Percentiles rank a stretch among this genome's conserved stretches.
phyloP scores from a whole-genome alignment of 1,140 invertebrate species.

The Zelostemma sp. region DNA sequence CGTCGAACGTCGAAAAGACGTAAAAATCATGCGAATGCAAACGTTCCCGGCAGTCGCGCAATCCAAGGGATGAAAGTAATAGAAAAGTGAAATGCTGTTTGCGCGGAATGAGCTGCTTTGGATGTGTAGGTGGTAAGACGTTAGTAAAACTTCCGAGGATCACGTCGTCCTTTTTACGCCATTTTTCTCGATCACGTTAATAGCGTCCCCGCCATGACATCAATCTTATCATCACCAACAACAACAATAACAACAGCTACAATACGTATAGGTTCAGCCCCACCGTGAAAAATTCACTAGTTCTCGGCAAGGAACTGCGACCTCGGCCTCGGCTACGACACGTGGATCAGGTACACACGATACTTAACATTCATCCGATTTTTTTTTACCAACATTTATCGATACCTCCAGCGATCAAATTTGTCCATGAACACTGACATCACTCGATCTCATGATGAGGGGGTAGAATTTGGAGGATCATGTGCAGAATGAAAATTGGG shows the following conservation, averaged over 20 bases:
- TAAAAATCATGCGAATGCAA: too few relatives aligned
- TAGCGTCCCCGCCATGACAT: slow-evolving; percentile 40
- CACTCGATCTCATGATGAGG: too few relatives aligned
- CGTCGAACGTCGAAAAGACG: too few relatives aligned
- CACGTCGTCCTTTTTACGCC: slow-evolving; percentile 47
- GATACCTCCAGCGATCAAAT: too few relatives aligned
- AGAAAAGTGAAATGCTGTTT: slow-evolving; percentile 41
- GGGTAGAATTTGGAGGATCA: too few relatives aligned
- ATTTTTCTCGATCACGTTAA: slow-evolving; percentile 29
- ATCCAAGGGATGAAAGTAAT: slow-evolving; percentile 30
- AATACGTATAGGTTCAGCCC: slow-evolving; percentile 47
- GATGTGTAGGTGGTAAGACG: slow-evolving; percentile 66
- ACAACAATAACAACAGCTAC: slow-evolving; percentile 47
- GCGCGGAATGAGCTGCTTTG: slow-evolving; percentile 70
- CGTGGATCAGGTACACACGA: slow-evolving; percentile 59
- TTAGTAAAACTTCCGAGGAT: slow-evolving; percentile 52
- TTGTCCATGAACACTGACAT: too few relatives aligned
- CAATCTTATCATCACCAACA: slow-evolving; percentile 47
- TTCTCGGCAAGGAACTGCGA: slow-evolving; percentile 51
- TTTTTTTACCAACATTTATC: slow-evolving; percentile 8
- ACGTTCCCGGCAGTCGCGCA: slow-evolving; percentile 20
- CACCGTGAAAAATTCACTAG: slow-evolving; percentile 52
- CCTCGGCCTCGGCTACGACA: slow-evolving; percentile 44
- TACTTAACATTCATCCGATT: slow-evolving; percentile 13
- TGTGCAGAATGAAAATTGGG: too few relatives aligned